Conservation (phyloP, 2,113 vertebrate species). For the Sigmodon hispidus region DNA sequence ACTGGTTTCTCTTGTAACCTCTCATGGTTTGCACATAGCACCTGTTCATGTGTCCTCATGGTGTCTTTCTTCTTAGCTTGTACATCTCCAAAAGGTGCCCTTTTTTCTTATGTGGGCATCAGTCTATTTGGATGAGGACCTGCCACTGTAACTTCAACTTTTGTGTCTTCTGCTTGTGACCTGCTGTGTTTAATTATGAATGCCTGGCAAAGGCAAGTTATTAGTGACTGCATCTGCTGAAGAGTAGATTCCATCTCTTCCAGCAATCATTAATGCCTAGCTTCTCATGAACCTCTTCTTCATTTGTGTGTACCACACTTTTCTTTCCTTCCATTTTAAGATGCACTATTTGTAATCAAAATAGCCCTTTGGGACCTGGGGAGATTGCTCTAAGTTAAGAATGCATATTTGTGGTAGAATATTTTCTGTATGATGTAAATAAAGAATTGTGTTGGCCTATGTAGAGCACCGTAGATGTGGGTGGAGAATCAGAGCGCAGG, state of each 20-base stretch:
- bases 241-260: neutral
- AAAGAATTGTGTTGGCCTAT: no score
- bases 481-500: no score
- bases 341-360: neutral
- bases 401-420: no score
- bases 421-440: no score
- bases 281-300: neutral
- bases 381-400: neutral
- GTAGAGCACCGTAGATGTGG: no score
- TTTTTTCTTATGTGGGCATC: neutral
- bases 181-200: neutral
- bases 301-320: neutral
- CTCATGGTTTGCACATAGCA: neutral
- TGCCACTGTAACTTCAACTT: neutral
- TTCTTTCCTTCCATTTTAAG: neutral
- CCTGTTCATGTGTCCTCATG: neutral
- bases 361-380: neutral
- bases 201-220: neutral
- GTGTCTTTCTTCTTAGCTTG: neutral
- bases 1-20: neutral
- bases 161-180: neutral
- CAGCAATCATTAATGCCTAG: neutral
- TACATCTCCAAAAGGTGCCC: neutral
- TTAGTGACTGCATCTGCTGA: neutral
- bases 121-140: neutral